Conservation (phyloP, 2,113 vertebrate genomes). For the Lutjanus erythropterus region DNA sequence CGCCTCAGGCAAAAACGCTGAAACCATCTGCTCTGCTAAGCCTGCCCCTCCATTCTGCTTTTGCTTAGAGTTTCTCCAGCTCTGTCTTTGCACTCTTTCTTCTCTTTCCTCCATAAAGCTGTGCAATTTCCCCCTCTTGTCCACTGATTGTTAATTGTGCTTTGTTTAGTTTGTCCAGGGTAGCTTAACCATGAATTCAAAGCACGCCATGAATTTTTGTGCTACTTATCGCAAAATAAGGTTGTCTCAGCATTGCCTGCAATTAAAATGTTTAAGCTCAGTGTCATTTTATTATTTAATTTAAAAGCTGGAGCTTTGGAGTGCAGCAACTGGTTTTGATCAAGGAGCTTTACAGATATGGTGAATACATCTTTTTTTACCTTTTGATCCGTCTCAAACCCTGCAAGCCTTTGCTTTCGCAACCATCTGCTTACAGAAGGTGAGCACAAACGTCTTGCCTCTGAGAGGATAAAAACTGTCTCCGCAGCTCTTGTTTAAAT, state of each 20-base stretch:
- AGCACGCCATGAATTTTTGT: conserved; percentile 15
- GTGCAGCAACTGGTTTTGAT: conserved; percentile 10
- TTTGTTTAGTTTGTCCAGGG: conserved; percentile 21
- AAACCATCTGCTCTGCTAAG: conserved; percentile 85
- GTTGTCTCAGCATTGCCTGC: conserved; percentile 1
- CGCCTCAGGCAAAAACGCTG: conserved; percentile 76
- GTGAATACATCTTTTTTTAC: not conserved
- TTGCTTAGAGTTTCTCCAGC: conserved; percentile 32
- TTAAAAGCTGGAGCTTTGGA: not conserved
- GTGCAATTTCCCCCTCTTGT: not conserved
- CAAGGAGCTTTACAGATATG: not conserved
- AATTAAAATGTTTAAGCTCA: conserved; percentile 24
- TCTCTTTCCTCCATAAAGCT: not conserved
- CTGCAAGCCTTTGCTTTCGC: conserved; percentile 1
- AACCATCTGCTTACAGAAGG: conserved; percentile 22
- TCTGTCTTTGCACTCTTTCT: conserved; percentile 27
- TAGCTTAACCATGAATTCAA: conserved; percentile 22
- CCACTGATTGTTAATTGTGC: conserved; percentile 19
- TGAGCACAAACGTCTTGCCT: conserved; percentile 1
- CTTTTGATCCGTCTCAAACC: not conserved
- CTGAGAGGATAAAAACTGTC: not conserved
- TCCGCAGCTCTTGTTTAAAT: conserved; percentile 13
- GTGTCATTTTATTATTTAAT: not conserved
- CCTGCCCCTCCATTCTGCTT: conserved; percentile 67
- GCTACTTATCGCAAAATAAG: not conserved